Evolutionary conservation across 2,888 invertebrate species (phyloP).

Genomic region (Sphaerophoria taeniata): DNA sequence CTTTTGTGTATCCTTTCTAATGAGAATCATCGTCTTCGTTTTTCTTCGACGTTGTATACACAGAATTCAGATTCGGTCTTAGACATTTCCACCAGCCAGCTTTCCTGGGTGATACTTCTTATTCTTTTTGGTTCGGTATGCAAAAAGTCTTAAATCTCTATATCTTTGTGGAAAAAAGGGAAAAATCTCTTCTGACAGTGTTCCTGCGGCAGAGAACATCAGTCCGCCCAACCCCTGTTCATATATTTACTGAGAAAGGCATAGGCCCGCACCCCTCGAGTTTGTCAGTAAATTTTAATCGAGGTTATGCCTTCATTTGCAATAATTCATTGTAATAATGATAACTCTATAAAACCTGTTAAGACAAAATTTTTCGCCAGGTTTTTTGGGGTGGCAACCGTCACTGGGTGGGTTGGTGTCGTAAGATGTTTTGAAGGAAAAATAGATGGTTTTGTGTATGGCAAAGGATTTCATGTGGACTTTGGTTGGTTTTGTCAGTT

Average conservation of each 20-base stretch:
- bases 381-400: conserved; percentile 30
- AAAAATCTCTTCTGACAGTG: conserved; percentile 60
- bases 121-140: conserved; percentile 59
- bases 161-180: conserved; percentile 48
- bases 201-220: conserved; percentile 57
- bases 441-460: conserved; percentile 51
- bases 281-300: conserved; percentile 72
- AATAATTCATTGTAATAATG: conserved; percentile 75
- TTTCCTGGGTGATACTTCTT: conserved; percentile 4
- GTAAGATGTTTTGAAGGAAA: conserved; percentile 34
- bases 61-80: background rate
- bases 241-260: too few species aligned
- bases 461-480: conserved; percentile 62
- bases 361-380: conserved; percentile 73
- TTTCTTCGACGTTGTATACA: conserved; percentile 42
- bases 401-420: conserved; percentile 1
- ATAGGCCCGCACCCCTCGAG: conserved; percentile 11
- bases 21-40: conserved; percentile 62
- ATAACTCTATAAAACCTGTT: conserved; percentile 75
- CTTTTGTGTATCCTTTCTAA: conserved; percentile 72
- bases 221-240: background rate
- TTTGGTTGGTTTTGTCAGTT: conserved; percentile 65
- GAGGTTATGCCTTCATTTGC: conserved; percentile 74
- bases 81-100: background rate
- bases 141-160: conserved; percentile 73